These are phyloP conservation scores for Apamea sordens DNA, from an alignment of 2,888 invertebrate genomes.

Conservation along the genomic window DNA sequence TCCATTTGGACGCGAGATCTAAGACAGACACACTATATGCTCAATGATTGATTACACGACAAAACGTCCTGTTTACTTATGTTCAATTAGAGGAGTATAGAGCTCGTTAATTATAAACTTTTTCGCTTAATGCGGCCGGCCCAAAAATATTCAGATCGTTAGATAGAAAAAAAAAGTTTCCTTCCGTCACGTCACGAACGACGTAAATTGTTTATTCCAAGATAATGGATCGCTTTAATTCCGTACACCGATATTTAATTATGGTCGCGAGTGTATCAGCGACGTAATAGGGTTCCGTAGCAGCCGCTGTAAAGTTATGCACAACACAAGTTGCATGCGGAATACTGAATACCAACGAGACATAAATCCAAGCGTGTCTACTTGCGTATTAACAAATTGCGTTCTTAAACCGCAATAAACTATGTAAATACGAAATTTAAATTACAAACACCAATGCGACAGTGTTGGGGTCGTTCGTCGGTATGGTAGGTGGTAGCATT, in stretches of 20 bases:
- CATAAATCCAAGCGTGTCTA: conserved; percentile 77
- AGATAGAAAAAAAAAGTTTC: conserved; percentile 62
- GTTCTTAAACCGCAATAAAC: conserved; percentile 86
- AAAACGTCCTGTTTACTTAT: conserved; percentile 66
- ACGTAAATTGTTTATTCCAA: conserved; percentile 63
- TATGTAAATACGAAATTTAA: conserved; percentile 87
- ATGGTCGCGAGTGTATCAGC: conserved; percentile 53
- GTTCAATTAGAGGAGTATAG: conserved; percentile 66
- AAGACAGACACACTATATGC: conserved; percentile 33
- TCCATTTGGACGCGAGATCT: conserved; percentile 27
- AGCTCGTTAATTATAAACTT: conserved; percentile 74
- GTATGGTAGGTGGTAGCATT: conserved; percentile 63
- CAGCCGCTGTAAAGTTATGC: conserved; percentile 58
- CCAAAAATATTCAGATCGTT: conserved; percentile 65
- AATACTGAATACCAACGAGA: conserved; percentile 68
- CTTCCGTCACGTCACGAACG: conserved; percentile 56
- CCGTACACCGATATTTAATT: conserved; percentile 62
- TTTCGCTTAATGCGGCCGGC: conserved; percentile 65
- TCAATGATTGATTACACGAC: conserved; percentile 65
- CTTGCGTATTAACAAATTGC: conserved; percentile 84
- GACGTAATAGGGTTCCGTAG: conserved; percentile 46
- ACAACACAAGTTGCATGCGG: conserved; percentile 66
- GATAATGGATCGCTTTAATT: conserved; percentile 65
- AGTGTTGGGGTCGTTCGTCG: conserved; percentile 66
- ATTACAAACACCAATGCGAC: conserved; percentile 81